phyloP scores from a whole-genome alignment of 2,888 invertebrate species.

The Coremacera marginata region DNA sequence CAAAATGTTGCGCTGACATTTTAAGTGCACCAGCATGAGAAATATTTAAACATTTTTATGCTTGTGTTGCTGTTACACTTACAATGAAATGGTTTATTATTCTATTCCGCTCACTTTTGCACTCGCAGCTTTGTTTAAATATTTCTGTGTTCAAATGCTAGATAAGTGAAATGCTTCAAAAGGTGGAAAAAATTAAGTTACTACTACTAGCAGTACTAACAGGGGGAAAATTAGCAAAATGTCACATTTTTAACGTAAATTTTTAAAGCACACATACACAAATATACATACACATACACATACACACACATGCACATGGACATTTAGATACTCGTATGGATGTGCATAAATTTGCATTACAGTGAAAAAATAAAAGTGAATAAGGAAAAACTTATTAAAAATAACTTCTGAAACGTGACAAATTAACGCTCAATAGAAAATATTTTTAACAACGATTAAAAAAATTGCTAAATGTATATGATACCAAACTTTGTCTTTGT shows the following conservation, averaged over 20 bases:
- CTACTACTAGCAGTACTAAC: too few relatives aligned
- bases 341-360: background rate
- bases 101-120: too few relatives aligned
- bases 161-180: too few relatives aligned
- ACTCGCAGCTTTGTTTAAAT: too few relatives aligned
- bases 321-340: background rate
- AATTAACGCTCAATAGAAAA: background rate
- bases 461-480: too few relatives aligned
- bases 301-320: background rate
- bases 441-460: background rate
- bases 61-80: background rate
- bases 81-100: too few relatives aligned
- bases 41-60: constrained; percentile 2
- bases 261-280: background rate
- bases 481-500: too few relatives aligned
- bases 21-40: constrained; percentile 11
- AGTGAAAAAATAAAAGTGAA: too few relatives aligned
- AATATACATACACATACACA: background rate
- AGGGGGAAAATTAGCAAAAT: too few relatives aligned
- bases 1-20: constrained; percentile 9
- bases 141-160: too few relatives aligned
- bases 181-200: too few relatives aligned
- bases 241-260: too few relatives aligned
- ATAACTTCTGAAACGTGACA: background rate
- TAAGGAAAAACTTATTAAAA: background rate